Evolutionary conservation across 2,113 vertebrate genomes (phyloP), one percentile per base, ranked within the genome.

Genomic region (Poeciliopsis prolifica): DNA sequence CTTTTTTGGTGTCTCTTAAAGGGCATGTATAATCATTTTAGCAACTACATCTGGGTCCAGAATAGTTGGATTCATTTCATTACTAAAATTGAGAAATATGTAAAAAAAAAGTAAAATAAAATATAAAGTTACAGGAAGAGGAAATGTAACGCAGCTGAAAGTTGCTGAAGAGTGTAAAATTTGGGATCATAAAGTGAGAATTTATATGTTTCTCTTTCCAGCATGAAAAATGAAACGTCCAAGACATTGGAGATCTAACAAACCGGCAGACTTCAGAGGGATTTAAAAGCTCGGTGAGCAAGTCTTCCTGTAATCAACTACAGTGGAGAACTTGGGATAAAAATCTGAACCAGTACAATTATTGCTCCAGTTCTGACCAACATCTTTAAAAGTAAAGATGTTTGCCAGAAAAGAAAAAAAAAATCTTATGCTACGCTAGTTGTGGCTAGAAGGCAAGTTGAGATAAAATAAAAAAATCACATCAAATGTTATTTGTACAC

Each of bases 1-100:
- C 66, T 51, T 66, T 71, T 72, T 63, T 13, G 68, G n/a, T 62
- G 35, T 37, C 58, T 70, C 61, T 61, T 70, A 31, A 26, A 58
- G 51, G 51, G 51, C 51, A n/a, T 58, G n/a, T 8, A n/a, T n/a
- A 24, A 58, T 58, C 22, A n/a, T 58, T n/a, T 58, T 58, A n/a
- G 24, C 22, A 3, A 58, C 22, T 58, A n/a, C 22, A 10, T n/a
- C 24, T 58, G 51, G n/a, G 51, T 58, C 10, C 51, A 58, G 17
- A 58, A n/a, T 58, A 58, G 24, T 11, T 58, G 22, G 22, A 58
- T 10, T 58, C 51, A 58, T 58, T 10, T 58, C 51, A 58, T 58
- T 24, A 10, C 24, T 58, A 58, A 58, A 58, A 58, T 24, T 54
- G 19, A 24, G 5, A 19, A 17, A 48, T 19, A 17, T 15, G 44